These are phyloP conservation scores for Archips crataeganus DNA, from an alignment of 2,888 invertebrate genomes.

Conservation along the genomic window DNA sequence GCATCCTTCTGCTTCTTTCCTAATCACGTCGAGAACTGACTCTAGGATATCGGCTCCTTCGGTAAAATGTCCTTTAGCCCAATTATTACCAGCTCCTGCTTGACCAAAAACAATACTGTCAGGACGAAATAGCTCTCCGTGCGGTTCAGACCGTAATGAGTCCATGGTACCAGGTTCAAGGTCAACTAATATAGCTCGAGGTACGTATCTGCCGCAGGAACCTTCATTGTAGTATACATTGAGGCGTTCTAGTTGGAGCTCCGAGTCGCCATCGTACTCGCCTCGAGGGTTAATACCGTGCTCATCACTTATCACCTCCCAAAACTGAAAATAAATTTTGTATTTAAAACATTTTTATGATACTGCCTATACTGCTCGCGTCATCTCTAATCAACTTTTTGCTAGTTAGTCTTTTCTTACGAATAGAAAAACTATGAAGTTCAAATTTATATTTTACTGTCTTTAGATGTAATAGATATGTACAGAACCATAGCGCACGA, in stretches of 20 bases:
- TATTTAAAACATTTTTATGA: too few relatives aligned
- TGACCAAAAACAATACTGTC: conserved; percentile 92
- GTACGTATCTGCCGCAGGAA: conserved; percentile 79
- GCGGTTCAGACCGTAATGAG: conserved; percentile 93
- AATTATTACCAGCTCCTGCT: conserved; percentile 75
- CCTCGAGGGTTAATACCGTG: conserved; percentile 91
- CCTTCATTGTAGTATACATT: conserved; percentile 93
- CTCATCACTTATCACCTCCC: conserved; percentile 92
- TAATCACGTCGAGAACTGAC: conserved; percentile 91
- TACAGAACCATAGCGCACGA: too few relatives aligned
- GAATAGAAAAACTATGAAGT: too few relatives aligned
- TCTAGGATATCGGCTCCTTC: conserved; percentile 95
- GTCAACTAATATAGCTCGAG: conserved; percentile 75
- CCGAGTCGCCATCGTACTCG: conserved; percentile 89
- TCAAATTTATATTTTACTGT: too few relatives aligned
- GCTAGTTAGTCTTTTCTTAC: too few relatives aligned
- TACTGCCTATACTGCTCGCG: too few relatives aligned
- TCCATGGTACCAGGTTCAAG: conserved; percentile 89
- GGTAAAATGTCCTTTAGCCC: conserved; percentile 93
- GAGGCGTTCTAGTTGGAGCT: conserved; percentile 90
- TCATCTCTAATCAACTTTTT: too few relatives aligned
- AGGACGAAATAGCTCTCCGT: conserved; percentile 93
- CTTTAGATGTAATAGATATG: too few relatives aligned
- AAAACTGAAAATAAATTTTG: conserved; percentile 80
- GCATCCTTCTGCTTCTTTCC: conserved; percentile 95